Base-by-base conservation (phyloP, 1,140 invertebrate species). In the Chlorops oryzae region DNA sequence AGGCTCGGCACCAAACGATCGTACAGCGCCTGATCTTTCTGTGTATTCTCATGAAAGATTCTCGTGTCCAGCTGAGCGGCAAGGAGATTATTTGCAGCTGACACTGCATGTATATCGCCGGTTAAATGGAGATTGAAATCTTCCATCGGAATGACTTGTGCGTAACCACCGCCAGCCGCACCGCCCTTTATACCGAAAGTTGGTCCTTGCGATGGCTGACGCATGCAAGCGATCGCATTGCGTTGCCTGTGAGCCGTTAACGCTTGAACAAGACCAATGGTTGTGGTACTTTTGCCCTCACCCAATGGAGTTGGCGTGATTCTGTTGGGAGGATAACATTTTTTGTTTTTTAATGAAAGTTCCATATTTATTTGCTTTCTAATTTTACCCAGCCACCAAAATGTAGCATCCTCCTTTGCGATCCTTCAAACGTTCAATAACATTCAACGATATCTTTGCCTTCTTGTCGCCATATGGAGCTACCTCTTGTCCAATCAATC, bases 61-160 rank as follows among this genome's bases (percentile, higher is more conserved):
- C 96, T 80, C 2, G 95, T 88, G 73, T 98, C 95, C 59, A 94
- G 78, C 65, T 92, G 88, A 3, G 96, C 96, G 17, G 96, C 94
- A 1, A 99, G 73, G 5, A 99, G 77, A 77, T 99, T 99, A 74
- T 99, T 98, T 6, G 97, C 96, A 4, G 94, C 95, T 1, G 90
- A 90, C 4, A 99, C 88, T 1, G 96, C 96, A 73, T 99, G 97
- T 56, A 99, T 98, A 68, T 99, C 97, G 15, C 96, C 97, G 6
- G 96, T 99, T 40, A 99, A 77, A 74, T 99, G 97, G 9, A 99
- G 80, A 76, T 99, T 99, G 72, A 99, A 98, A 62, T 99, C 97
- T 75, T 99, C 96, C 97, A 99, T 99, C 1, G 97, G 96, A 60
- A 99, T 98, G 0, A 98, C 93, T 79, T 93, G 75, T 2, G 62